Base-by-base conservation (phyloP, 2,797 vertebrate species). In the Melanotaenia maccullochi region DNA sequence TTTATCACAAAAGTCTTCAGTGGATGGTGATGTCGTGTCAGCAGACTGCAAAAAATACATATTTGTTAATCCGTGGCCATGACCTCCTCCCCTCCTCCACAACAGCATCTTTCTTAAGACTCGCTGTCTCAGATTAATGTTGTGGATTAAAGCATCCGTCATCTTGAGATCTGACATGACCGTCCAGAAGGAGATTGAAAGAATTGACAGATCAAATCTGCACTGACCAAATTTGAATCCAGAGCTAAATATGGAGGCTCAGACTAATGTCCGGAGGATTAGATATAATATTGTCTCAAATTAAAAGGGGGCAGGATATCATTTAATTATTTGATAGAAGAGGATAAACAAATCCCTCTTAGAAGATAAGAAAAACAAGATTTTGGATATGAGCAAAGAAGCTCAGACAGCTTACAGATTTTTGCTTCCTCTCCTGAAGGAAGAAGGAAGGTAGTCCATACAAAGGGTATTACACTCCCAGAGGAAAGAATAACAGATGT, bases 221-320 rank as follows among this genome's bases (percentile, higher is more conserved):
- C 62, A 77, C 85, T 73, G 85, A 91, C 85, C 89, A 94, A 92
- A 91, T 90, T 91, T 88, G 95, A 93, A 95, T 95, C 94, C 92
- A 90, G 70, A 76, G 60, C 89, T 93, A 81, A 90, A 93, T 94
- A 94, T 92, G 91, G 92, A 90, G 90, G 92, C 90, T 92, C 94
- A 93, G 90, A 93, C 90, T 89, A 79, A 93, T 91, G 92, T 93
- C 88, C 81, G 88, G 70, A 68, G 90, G 93, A 96, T 96, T 96
- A 96, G 88, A 94, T 90, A 93, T 93, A 94, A 94, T 92, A 92
- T 92, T 88, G 90, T 82, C 87, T 90, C 85, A 89, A 93, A 94
- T 93, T 86, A 93, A 95, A 95, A 85, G 83, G 89, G 90, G 90
- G 91, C 78, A 87, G 85, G 88, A 89, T 92, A 82, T 92, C 40